phyloP scores from a whole-genome alignment of 2,888 invertebrate species.

The Sarcophaga subvicina region DNA sequence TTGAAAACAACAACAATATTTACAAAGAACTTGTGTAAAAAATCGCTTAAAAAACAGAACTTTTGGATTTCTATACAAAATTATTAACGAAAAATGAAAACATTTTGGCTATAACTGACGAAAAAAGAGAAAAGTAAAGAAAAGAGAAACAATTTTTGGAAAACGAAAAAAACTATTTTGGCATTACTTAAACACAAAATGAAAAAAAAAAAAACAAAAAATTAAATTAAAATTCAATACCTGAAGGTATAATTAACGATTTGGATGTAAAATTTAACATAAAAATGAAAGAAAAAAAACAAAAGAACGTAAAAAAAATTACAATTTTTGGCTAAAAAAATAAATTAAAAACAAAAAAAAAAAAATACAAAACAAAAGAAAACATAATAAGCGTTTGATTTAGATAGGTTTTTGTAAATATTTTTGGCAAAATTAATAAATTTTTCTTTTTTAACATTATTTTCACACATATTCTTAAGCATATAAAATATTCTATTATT shows the following conservation, averaged over 20 bases:
- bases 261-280: conserved; percentile 61
- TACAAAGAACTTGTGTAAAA: conserved; percentile 74
- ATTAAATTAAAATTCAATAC: conserved; percentile 62
- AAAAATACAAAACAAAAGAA: conserved; percentile 52
- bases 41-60: conserved; percentile 62
- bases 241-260: conserved; percentile 46
- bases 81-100: conserved; percentile 55
- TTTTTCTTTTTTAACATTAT: conserved; percentile 65
- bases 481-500: conserved; percentile 60
- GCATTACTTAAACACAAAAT: conserved; percentile 58
- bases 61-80: conserved; percentile 66
- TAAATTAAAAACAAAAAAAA: conserved; percentile 54
- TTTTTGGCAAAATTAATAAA: conserved; percentile 75
- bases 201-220: conserved; percentile 55
- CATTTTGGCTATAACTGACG: conserved; percentile 66
- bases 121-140: conserved; percentile 11
- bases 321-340: conserved; percentile 66
- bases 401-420: conserved; percentile 82
- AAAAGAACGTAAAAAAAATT: conserved; percentile 36
- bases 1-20: conserved; percentile 72
- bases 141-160: conserved; percentile 21
- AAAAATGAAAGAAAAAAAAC: conserved; percentile 37
- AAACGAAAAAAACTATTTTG: conserved; percentile 61
- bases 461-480: conserved; percentile 65
- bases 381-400: conserved; percentile 72